These are phyloP conservation scores for Brachymystax lenok DNA, from an alignment of 2,797 vertebrate genomes.

Conservation along the genomic window DNA sequence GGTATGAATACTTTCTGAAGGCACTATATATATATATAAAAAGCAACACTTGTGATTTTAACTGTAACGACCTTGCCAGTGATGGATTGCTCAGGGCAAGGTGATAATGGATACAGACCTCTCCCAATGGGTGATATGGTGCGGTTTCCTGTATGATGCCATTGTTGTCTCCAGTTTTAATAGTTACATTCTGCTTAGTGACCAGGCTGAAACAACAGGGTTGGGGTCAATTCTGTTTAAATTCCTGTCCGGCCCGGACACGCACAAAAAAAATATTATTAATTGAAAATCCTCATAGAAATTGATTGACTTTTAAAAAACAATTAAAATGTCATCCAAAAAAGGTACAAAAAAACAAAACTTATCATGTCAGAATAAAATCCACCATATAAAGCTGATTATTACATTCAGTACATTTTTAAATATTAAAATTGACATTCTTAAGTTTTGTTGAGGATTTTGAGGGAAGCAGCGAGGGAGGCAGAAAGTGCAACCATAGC, in stretches of 20 bases:
- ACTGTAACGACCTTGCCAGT: constrained; percentile 32
- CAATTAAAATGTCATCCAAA: neutral
- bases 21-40: constrained; percentile 11
- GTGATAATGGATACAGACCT: neutral
- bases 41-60: constrained; percentile 42
- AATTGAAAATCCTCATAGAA: neutral
- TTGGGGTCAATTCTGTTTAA: constrained; percentile 39
- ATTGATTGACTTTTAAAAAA: neutral
- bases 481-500: neutral
- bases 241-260: constrained; percentile 44
- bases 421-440: constrained; percentile 30
- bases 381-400: constrained; percentile 43
- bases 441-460: neutral
- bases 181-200: constrained; percentile 58
- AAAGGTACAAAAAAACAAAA: neutral
- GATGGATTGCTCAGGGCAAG: constrained; percentile 18
- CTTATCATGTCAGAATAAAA: constrained; percentile 12
- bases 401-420: constrained; percentile 26
- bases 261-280: too few relatives aligned
- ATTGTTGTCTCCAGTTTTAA: constrained; percentile 34
- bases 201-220: constrained; percentile 28
- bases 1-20: too few relatives aligned
- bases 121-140: neutral
- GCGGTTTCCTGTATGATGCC: constrained; percentile 16
- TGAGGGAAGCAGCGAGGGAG: neutral